phyloP scores from a whole-genome alignment of 2,888 invertebrate genomes.

The Eurois occulta region DNA sequence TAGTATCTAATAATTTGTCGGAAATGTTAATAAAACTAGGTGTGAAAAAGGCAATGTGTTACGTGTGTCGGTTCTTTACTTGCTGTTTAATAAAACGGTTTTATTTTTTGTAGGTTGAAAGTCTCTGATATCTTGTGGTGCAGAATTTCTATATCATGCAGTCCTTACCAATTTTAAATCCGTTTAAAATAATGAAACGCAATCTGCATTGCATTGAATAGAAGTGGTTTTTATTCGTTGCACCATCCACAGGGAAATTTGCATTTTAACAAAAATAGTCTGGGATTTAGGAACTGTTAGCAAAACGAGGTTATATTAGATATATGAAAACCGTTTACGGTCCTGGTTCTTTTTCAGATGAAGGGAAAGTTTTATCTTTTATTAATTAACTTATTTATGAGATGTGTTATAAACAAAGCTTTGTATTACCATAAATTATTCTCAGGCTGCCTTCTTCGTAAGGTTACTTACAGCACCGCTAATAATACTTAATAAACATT shows the following conservation, averaged over 20 bases:
- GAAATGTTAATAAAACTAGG: not conserved
- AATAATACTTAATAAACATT: constrained; percentile 63
- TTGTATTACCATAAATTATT: constrained; percentile 38
- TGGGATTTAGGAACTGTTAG: constrained; percentile 27
- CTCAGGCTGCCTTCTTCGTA: constrained; percentile 24
- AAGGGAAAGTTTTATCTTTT: not conserved
- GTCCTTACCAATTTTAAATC: not conserved
- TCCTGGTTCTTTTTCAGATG: not conserved
- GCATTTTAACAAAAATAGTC: constrained; percentile 27
- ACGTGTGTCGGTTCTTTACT: not conserved
- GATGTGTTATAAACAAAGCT: constrained; percentile 5
- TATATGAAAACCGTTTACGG: not conserved
- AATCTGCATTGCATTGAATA: constrained; percentile 8
- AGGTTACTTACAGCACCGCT: constrained; percentile 48
- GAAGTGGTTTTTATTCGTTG: constrained; percentile 12
- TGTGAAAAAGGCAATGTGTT: not conserved
- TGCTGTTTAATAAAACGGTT: not conserved
- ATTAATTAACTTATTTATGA: constrained; percentile 32
- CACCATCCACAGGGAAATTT: constrained; percentile 20
- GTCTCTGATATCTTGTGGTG: not conserved
- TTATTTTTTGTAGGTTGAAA: not conserved
- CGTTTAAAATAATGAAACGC: constrained; percentile 23
- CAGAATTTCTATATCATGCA: not conserved
- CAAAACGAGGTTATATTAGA: not conserved
- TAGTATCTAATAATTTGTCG: not conserved